These are phyloP conservation scores for Stomatorhinus walkeri DNA, from an alignment of 2,797 vertebrate species.

Conservation along the genomic window DNA sequence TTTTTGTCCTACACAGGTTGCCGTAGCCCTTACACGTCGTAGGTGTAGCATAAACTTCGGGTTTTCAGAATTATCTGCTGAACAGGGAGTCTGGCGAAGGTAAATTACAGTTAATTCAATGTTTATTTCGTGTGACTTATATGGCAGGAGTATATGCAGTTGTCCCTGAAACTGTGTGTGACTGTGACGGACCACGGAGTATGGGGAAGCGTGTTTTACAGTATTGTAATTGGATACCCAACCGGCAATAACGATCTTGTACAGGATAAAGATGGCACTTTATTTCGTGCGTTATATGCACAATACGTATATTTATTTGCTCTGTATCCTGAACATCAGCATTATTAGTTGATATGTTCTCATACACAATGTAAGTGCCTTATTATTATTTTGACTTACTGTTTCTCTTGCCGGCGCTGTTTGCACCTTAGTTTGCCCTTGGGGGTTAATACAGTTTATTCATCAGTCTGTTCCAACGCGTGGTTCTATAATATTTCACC, in stretches of 20 bases:
- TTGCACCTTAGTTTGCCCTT: not conserved
- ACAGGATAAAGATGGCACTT: not conserved
- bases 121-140: not conserved
- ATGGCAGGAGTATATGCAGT: not conserved
- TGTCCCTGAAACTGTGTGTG: not conserved
- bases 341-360: not conserved
- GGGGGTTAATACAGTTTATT: not conserved
- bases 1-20: not conserved
- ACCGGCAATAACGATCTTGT: not conserved
- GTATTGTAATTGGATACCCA: not conserved
- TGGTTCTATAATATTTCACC: not conserved
- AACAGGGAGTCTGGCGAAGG: not conserved
- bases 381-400: not conserved
- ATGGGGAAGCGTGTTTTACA: not conserved
- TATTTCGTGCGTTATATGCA: not conserved
- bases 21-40: not conserved
- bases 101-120: not conserved
- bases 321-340: not conserved
- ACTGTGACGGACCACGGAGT: not conserved
- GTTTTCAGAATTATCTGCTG: not conserved
- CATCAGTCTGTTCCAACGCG: not conserved
- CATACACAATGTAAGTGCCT: not conserved
- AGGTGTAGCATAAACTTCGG: not conserved
- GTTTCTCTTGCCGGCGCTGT: not conserved
- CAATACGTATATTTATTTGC: not conserved